Evolutionary conservation across 53 echinoderm and acorn worm species (phyloP), one percentile per base, ranked within the genome.

Genomic region (Henricia sp.): DNA sequence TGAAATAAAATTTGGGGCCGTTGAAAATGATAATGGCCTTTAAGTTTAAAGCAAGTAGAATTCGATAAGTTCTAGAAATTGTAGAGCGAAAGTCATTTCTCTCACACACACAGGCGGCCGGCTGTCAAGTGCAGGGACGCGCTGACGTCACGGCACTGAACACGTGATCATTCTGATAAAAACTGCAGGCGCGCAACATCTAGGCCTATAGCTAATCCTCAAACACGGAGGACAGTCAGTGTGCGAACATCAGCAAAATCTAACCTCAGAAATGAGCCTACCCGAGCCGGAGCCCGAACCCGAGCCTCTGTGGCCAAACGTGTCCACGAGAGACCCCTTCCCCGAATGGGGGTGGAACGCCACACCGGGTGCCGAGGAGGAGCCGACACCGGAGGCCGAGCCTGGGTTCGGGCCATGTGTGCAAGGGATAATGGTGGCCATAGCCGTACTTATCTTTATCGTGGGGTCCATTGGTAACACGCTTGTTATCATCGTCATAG

Each of bases 391-490:
- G 10, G 73, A 58, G 26, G 78, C 96, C 37, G 93, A 92, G 68
- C 92, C 90, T 44, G 37, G 43, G 10, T 78, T 95, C 50, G 84
- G 67, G 26, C 48, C 67, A 2, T 54, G 82, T 16, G 89, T 74
- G 2, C 77, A 91, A 65, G 74, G 74, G 40, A 34, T 87, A 13
- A 42, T 91, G 23, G 91, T 80, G 8, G 27, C 67, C 30, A 25
- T 95, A 17, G 96, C 96, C 19, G 74, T 89, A 48, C 64, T 91
- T n/a, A 89, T 91, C 36, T 70, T 91, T 33, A 37, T 91, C 2
- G 35, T 95, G 19, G 96, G 93, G 1, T 71, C 85, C 0, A 13
- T 86, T 29, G 96, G 96, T 20, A 95, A 95, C 55, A 13, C 73
- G 1, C 74, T 93, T 37, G 96, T 95, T 24, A 51, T 93, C 0